Conservation (phyloP, 1,140 invertebrate species). For the Rhagoletis zephyria region DNA sequence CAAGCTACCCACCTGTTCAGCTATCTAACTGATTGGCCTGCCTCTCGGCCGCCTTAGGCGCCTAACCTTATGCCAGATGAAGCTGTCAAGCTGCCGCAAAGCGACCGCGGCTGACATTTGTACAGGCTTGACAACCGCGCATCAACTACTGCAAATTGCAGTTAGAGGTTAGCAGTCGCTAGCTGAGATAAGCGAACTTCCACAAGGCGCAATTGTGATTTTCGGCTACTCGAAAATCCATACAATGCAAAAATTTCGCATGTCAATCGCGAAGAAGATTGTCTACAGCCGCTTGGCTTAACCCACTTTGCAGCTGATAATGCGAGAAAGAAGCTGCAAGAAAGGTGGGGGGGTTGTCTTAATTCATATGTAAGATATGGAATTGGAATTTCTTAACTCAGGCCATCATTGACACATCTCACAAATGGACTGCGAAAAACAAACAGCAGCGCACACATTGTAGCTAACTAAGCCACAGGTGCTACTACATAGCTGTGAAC, state of each 20-base stretch:
- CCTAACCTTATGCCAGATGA: background rate
- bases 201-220: background rate
- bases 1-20: too few species aligned
- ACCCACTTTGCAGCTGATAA: background rate
- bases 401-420: conserved; percentile 37
- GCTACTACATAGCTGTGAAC: background rate
- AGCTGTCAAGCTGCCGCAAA: conserved; percentile 10
- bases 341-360: background rate
- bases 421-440: background rate
- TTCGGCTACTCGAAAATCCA: conserved; percentile 2
- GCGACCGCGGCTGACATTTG: background rate
- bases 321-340: too few species aligned
- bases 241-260: background rate
- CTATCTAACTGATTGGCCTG: too few species aligned
- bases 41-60: too few species aligned
- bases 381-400: conserved; percentile 12
- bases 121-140: background rate
- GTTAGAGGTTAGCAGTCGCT: background rate
- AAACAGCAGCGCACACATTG: conserved; percentile 40
- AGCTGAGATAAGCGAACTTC: background rate
- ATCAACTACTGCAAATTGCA: background rate
- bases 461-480: background rate
- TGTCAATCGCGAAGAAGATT: background rate
- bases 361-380: conserved; percentile 15
- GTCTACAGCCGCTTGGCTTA: background rate